A percentile compares a stretch with the other conserved stretches of the same genome.
These are phyloP conservation scores for Chrysomela aeneicollis DNA, from an alignment of 2,888 invertebrate genomes.

Conservation along the genomic window DNA sequence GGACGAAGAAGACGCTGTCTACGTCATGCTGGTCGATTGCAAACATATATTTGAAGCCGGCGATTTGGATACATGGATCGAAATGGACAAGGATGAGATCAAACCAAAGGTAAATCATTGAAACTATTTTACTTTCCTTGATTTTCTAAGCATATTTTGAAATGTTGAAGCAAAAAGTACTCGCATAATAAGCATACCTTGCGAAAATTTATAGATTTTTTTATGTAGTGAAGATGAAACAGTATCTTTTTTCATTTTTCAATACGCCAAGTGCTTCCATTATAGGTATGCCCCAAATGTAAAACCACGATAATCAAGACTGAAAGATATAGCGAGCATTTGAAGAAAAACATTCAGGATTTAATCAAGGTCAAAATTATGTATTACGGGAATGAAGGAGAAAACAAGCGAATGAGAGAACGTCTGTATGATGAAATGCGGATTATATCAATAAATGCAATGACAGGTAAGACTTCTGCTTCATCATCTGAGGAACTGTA, in stretches of 20 bases:
- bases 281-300: constrained; percentile 40
- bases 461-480: too few species aligned
- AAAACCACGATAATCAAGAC: constrained; percentile 47
- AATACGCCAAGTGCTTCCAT: neutral
- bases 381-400: constrained; percentile 55
- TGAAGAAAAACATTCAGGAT: constrained; percentile 43
- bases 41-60: constrained; percentile 46
- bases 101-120: constrained; percentile 34
- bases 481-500: too few species aligned
- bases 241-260: too few species aligned
- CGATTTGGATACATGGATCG: constrained; percentile 47
- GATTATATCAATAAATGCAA: too few species aligned
- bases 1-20: constrained; percentile 48
- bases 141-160: too few species aligned
- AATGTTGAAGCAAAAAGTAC: too few species aligned
- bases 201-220: too few species aligned
- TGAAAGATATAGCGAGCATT: constrained; percentile 45
- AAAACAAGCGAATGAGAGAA: constrained; percentile 54
- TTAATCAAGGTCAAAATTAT: constrained; percentile 40
- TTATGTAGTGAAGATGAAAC: too few species aligned
- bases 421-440: constrained; percentile 15
- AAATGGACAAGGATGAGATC: constrained; percentile 47
- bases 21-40: constrained; percentile 49
- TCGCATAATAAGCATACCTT: too few species aligned
- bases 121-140: too few species aligned